Base-by-base conservation (phyloP, 2,797 vertebrate species). In the Eleutherodactylus coqui region DNA sequence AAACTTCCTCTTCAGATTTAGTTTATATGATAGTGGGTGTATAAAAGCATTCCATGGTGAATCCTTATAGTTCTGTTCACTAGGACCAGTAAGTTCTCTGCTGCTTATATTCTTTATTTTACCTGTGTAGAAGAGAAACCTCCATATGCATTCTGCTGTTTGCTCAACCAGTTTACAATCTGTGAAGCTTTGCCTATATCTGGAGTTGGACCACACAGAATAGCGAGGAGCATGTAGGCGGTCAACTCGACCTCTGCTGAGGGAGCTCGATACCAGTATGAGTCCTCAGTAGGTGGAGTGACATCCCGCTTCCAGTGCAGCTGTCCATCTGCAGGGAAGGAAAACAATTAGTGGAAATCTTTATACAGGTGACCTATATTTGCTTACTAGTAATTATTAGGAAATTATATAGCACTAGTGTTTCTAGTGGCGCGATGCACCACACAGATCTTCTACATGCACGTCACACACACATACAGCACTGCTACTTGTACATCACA, bases 91-190 rank as follows among this genome's bases (percentile, higher is more conserved):
- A 67, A 34, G 8, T 34, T 13, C 5, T 16, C 21, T 41, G 24
- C 14, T 43, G n/a, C 41, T 75, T 36, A 24, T 21, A 47, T 14
- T 69, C 27, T 6, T 14, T 16, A 29, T 17, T 14, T 75, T 92
- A 97, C 97, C 96, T 98, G 97, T 19, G 95, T 97, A 83, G 97
- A 98, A 7, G 94, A 93, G 92, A 96, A 98, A 0, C 96, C 96
- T 0, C 96, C 96, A 0, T 93, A 95, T 0, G 95, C 89, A 79
- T 97, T 97, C 91, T 95, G 95, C 58, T 96, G 94, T 47, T 94
- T 94, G 49, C 87, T 55, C 13, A 98, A 91, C 96, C 96, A 96
- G 81, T 88, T 91, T 16, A 96, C 94, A 4, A 96, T 90, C 5
- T 84, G 34, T 1, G 93, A 89, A 10, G 90, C 36, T 75, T 96